phyloP scores from a whole-genome alignment of 2,797 vertebrate genomes.

The Acrocephalus scirpaceus region DNA sequence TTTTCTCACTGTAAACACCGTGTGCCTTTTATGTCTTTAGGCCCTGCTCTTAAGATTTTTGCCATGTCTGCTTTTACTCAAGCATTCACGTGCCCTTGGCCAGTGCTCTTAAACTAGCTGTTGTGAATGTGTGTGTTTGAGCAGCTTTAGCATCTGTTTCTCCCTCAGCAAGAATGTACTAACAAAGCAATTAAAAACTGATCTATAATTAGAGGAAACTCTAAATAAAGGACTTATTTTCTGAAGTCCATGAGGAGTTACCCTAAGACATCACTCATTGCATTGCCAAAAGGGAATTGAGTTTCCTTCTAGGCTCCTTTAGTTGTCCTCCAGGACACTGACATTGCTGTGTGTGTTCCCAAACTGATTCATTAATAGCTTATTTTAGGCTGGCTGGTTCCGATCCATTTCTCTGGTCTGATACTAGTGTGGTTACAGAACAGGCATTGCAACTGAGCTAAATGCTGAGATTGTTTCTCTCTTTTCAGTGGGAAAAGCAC shows the following conservation, averaged over 20 bases:
- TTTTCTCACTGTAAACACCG: accelerated
- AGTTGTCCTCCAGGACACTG: neutral
- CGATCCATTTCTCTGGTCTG: neutral
- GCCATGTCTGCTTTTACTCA: neutral
- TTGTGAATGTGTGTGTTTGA: neutral
- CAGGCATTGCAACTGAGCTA: neutral
- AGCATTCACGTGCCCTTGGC: neutral
- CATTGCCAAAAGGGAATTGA: neutral
- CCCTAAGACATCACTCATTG: neutral
- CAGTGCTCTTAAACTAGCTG: neutral
- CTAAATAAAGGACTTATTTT: neutral
- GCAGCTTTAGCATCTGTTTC: neutral
- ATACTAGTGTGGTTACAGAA: neutral
- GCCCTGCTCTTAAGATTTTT: neutral
- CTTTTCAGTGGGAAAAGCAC: constrained; percentile 78
- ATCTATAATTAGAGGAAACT: neutral
- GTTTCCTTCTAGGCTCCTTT: neutral
- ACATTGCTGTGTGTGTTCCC: neutral
- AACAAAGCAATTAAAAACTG: neutral
- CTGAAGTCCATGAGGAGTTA: neutral
- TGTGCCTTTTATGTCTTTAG: neutral
- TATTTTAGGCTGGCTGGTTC: neutral
- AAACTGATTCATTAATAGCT: neutral
- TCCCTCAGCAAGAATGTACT: neutral
- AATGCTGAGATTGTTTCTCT: constrained; percentile 11